Base-by-base conservation (phyloP, 2,113 vertebrate genomes). In the Natator depressus region DNA sequence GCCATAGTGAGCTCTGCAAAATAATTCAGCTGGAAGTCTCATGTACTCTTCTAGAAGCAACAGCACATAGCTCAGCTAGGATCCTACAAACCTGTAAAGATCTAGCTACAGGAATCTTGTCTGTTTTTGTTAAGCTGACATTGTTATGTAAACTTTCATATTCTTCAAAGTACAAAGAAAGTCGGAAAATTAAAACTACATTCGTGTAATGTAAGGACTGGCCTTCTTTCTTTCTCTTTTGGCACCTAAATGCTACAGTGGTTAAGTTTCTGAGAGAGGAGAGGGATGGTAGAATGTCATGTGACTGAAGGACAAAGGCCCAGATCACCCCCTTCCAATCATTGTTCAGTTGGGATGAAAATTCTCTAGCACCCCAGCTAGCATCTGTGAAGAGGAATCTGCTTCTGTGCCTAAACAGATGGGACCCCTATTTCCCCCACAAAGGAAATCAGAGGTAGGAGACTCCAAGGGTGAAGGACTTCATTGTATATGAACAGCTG, bases 381-480 rank as follows among this genome's bases (percentile, higher is more conserved):
- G 51, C 54, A 54, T 35, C 47, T 76, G 31, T 84, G 82, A 38
- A 72, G 75, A 75, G 20, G 49, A 42, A 20, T 0, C 5, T 93
- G 17, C 12, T 59, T n/a, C 5, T n/a, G 82, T 65, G 22, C 51
- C 65, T 38, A 9, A 9, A 69, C 35, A 38, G 65, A 38, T 17
- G 31, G 62, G 62, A 35, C 13, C 62, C 16, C 62, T 29, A 6
- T 57, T 31, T 5, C 29, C 6, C 16, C 29, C 7, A n/a, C 17
- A 4, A 53, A 0, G 25, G 24, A 75, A 75, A 1, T 1, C 19
- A 5, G 9, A 10, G 2, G 10, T 12, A 5, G 5, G 65, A 7
- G 16, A 65, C 25, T 81, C 38, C 42, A 3, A 9, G 9, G 80
- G 46, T 35, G 12, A 1, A 35, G n/a, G 54, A 8, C 59, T 92